Conservation (phyloP, 1,140 invertebrate species). For the Helicoverpa zea region DNA sequence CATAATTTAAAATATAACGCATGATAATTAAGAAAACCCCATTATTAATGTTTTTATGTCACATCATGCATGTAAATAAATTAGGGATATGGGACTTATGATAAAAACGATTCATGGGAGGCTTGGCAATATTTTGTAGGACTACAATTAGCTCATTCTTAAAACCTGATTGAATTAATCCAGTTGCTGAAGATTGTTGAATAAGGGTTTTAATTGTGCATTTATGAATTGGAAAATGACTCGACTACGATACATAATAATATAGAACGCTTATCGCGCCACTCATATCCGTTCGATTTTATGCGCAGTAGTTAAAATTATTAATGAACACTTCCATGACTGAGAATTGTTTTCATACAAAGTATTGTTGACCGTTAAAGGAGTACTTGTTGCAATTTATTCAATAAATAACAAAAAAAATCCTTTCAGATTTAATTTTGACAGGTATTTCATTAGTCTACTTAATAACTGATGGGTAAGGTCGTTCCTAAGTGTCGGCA, state of each 20-base stretch:
- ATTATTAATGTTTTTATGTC: slow-evolving; percentile 2
- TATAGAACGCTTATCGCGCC: no score
- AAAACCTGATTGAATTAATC: no score
- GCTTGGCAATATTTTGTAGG: slow-evolving; percentile 12
- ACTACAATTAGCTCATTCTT: neutral
- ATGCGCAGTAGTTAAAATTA: no score
- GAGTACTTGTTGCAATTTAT: neutral
- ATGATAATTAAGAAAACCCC: slow-evolving; percentile 22
- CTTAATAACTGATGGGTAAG: no score
- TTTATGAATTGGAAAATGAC: no score
- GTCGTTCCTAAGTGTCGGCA: no score
- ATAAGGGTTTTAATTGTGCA: no score
- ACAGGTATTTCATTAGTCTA: no score
- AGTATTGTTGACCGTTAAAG: slow-evolving; percentile 7
- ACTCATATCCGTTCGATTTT: no score
- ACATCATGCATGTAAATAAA: slow-evolving; percentile 8
- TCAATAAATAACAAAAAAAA: neutral
- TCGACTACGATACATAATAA: no score
- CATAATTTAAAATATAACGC: neutral
- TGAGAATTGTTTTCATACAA: neutral
- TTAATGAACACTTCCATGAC: neutral
- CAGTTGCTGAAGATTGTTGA: no score
- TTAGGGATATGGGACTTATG: neutral
- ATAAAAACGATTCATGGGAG: neutral
- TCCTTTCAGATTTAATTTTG: neutral